Evolutionary conservation across 1,140 invertebrate species (phyloP).

Genomic region (Gyrodactylus bullatarudis): DNA sequence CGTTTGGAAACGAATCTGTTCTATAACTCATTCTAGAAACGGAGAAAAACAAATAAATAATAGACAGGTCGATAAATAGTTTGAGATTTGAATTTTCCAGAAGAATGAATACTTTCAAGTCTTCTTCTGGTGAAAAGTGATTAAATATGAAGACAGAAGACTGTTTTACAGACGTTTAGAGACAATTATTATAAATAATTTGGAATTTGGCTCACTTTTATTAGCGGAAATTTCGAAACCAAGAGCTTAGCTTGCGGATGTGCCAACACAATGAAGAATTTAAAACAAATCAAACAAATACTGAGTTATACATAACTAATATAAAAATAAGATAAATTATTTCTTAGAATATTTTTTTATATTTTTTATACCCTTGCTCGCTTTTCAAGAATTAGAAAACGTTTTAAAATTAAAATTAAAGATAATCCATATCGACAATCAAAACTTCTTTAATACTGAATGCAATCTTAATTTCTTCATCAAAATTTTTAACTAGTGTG

Average conservation of each 20-base stretch:
- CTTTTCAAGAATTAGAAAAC: no score
- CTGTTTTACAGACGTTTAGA: not conserved
- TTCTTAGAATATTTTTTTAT: no score
- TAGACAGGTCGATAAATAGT: not conserved
- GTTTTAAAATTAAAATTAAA: no score
- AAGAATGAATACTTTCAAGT: no score
- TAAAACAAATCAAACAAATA: no score
- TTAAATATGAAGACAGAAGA: not conserved
- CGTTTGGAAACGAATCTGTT: not conserved
- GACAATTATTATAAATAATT: not conserved
- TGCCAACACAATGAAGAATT: not conserved
- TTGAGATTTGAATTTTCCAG: not conserved
- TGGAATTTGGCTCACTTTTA: not conserved
- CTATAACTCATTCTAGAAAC: not conserved
- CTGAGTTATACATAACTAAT: no score
- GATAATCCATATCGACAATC: no score
- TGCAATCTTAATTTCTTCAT: no score
- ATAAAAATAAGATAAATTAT: no score
- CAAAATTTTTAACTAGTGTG: no score
- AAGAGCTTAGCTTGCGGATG: not conserved
- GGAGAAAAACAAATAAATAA: not conserved
- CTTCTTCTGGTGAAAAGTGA: not conserved
- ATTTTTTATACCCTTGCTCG: no score
- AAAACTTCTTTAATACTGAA: no score
- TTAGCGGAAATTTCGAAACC: not conserved